A percentile compares a stretch with the other conserved stretches of the same genome.
These are phyloP conservation scores for Willowsia nigromaculata DNA, from an alignment of 2,888 invertebrate genomes.

Conservation along the genomic window DNA sequence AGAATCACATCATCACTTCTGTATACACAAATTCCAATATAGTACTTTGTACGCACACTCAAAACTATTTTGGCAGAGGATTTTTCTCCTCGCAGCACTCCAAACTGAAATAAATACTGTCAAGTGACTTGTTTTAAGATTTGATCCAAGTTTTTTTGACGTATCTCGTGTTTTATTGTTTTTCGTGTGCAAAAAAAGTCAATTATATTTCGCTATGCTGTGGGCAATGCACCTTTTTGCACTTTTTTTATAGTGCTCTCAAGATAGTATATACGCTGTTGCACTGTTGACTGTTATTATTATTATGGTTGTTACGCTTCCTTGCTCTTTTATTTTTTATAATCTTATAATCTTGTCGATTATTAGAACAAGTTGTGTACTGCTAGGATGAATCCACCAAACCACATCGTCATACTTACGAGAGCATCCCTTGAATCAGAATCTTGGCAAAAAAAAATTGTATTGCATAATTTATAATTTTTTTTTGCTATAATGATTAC, in stretches of 20 bases:
- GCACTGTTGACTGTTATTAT: slow-evolving; percentile 26
- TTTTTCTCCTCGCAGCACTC: neutral
- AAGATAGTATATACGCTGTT: neutral
- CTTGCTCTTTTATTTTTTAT: neutral
- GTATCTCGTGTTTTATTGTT: neutral
- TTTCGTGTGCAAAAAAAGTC: slow-evolving; percentile 4
- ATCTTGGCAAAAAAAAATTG: slow-evolving; percentile 34
- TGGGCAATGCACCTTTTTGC: slow-evolving; percentile 22
- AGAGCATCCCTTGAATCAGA: neutral
- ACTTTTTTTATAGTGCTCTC: neutral
- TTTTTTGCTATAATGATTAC: neutral
- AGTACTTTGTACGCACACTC: neutral
- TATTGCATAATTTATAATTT: slow-evolving; percentile 51
- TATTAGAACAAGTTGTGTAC: neutral
- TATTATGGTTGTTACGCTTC: slow-evolving; percentile 42
- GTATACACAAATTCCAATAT: too few relatives aligned
- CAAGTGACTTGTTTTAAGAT: slow-evolving; percentile 24
- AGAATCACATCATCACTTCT: neutral
- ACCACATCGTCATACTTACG: neutral
- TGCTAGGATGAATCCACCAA: neutral
- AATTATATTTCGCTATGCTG: neutral
- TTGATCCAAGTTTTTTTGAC: neutral
- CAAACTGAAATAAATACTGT: neutral
- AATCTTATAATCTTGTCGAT: neutral
- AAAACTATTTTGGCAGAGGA: neutral